Evolutionary conservation across 2,888 invertebrate genomes (phyloP).

Genomic region (Limnephilus rhombicus): DNA sequence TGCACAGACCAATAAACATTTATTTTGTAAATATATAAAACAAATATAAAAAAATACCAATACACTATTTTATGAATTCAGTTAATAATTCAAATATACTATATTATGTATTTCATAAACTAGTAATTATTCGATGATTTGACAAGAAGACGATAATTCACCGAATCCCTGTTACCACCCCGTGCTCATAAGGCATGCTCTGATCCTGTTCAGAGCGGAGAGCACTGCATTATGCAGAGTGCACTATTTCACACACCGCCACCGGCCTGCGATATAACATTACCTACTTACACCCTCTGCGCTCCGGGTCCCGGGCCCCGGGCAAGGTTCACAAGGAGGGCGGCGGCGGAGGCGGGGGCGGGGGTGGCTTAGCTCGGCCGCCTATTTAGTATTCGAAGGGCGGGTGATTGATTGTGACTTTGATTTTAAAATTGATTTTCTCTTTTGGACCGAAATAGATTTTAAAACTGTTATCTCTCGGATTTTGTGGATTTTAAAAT

Average conservation of each 20-base stretch:
- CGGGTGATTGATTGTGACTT: background rate
- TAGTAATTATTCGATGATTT: no score
- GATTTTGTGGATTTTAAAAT: background rate
- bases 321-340: background rate
- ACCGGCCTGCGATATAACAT: background rate
- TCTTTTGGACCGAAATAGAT: background rate
- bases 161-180: background rate
- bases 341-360: background rate
- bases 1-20: no score
- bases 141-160: background rate
- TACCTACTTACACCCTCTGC: background rate
- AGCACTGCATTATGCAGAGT: constrained; percentile 17
- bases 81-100: no score
- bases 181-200: background rate
- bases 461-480: background rate
- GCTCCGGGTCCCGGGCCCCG: background rate
- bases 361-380: background rate
- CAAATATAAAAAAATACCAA: no score
- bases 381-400: background rate
- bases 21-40: no score
- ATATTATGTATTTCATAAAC: no score
- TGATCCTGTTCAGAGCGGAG: background rate
- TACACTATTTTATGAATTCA: no score
- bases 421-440: background rate
- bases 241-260: constrained; percentile 6